phyloP scores from a whole-genome alignment of 2,113 vertebrate genomes.

The Megalops atlanticus region DNA sequence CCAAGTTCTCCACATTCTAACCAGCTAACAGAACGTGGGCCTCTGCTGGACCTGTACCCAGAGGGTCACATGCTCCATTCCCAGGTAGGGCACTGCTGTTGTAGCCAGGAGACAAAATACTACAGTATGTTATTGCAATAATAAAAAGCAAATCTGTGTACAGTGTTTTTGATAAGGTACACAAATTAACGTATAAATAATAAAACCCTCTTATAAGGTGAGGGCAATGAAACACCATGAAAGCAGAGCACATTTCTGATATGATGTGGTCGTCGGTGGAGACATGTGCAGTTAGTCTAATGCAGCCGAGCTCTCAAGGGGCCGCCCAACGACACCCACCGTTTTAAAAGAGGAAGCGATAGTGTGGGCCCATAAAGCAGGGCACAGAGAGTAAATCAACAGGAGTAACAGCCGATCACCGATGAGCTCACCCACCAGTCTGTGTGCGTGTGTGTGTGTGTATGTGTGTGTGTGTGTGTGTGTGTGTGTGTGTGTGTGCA shows the following conservation, averaged over 20 bases:
- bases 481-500: neutral
- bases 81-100: too few relatives aligned
- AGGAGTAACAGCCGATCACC: constrained; percentile 59
- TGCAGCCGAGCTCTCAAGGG: neutral
- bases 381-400: constrained; percentile 56
- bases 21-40: too few relatives aligned
- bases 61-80: too few relatives aligned
- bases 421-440: constrained; percentile 51
- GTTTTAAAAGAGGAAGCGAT: neutral
- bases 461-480: neutral
- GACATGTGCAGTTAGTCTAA: neutral
- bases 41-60: neutral
- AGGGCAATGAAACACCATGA: neutral
- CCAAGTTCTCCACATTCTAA: too few relatives aligned
- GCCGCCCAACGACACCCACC: neutral
- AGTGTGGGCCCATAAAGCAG: neutral
- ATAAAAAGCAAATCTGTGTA: too few relatives aligned
- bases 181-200: neutral
- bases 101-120: too few relatives aligned
- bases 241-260: neutral
- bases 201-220: neutral
- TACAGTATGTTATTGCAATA: too few relatives aligned
- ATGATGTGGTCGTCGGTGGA: neutral
- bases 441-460: neutral
- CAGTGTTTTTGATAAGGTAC: too few relatives aligned